These are phyloP conservation scores for Otolemur garnettii DNA, from an alignment of 2,113 vertebrate genomes.

Conservation along the genomic window DNA sequence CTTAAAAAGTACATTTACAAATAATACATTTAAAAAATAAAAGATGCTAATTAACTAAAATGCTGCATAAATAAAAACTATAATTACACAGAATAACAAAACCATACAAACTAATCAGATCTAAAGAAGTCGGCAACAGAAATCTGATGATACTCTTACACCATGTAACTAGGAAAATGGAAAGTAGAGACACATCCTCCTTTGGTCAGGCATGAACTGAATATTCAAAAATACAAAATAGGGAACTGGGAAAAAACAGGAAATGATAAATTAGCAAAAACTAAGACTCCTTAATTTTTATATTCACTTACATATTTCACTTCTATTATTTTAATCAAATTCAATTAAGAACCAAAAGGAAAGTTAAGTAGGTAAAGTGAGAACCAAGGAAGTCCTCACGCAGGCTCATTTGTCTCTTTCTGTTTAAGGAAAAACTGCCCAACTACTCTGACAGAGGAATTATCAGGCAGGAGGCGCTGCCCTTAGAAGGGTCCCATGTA, in stretches of 20 bases:
- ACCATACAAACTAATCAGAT: conserved; percentile 15
- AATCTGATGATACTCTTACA: background rate
- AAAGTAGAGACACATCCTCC: background rate
- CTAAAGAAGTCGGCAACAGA: background rate
- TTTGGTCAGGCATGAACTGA: background rate
- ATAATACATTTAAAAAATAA: conserved; percentile 15
- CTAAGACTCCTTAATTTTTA: background rate
- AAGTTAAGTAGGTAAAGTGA: background rate
- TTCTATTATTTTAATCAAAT: conserved; percentile 46
- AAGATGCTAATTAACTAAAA: conserved; percentile 32
- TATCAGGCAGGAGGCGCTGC: conserved; percentile 14
- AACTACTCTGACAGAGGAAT: background rate
- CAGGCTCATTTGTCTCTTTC: background rate
- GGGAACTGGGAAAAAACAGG: conserved; percentile 3
- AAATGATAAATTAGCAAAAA: conserved; percentile 51
- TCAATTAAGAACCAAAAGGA: conserved; percentile 43
- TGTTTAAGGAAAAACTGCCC: conserved; percentile 25
- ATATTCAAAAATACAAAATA: conserved; percentile 39
- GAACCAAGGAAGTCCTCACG: background rate
- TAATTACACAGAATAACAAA: background rate
- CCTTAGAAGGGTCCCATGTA: conserved; percentile 26
- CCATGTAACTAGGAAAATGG: background rate
- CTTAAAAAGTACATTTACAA: background rate
- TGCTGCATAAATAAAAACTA: conserved; percentile 14
- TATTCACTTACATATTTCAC: background rate